Evolutionary conservation across 2,113 vertebrate genomes (phyloP).

Genomic region (Plecotus auritus): DNA sequence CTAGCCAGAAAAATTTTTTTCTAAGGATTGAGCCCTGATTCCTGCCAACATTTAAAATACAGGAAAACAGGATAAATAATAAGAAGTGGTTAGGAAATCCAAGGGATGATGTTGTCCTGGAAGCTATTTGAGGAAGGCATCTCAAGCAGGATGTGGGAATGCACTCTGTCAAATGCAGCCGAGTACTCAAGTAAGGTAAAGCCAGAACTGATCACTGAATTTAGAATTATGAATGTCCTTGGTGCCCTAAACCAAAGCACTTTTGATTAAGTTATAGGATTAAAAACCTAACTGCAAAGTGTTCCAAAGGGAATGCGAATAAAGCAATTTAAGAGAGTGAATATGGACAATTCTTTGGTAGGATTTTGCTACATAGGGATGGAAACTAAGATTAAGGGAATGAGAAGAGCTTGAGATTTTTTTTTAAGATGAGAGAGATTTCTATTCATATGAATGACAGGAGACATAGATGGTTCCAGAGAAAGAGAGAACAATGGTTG

Average conservation of each 20-base stretch:
- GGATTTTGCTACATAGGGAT: not conserved
- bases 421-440: constrained; percentile 4
- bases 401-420: not conserved
- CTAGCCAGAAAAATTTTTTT: not conserved
- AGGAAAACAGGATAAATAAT: not conserved
- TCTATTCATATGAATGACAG: not conserved
- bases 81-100: not conserved
- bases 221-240: not conserved
- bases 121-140: not conserved
- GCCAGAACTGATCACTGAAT: not conserved
- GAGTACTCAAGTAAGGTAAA: not conserved
- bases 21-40: not conserved
- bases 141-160: not conserved
- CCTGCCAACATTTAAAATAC: not conserved
- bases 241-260: not conserved
- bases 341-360: not conserved
- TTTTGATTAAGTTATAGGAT: not conserved
- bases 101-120: not conserved
- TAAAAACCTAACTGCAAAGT: not conserved
- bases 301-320: not conserved
- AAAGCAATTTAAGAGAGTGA: not conserved
- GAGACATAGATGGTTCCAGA: not conserved
- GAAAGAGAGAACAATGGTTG: not conserved
- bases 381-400: not conserved
- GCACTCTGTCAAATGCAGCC: not conserved